phyloP scores from a whole-genome alignment of 2,888 invertebrate species.

The Protodeltote pygarga region DNA sequence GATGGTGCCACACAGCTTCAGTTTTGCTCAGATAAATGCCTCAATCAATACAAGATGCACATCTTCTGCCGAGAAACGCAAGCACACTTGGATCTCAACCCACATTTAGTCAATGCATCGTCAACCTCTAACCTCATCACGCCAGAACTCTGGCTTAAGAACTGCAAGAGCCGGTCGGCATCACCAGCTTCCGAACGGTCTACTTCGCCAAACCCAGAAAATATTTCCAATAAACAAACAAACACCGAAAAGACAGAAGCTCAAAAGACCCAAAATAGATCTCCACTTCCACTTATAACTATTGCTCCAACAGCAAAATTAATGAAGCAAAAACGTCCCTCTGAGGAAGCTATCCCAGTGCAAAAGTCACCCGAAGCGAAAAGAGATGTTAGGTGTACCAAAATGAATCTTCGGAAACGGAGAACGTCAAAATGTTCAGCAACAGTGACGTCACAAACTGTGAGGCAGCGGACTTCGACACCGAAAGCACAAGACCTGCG shows the following conservation, averaged over 20 bases:
- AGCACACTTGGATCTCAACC: conserved; percentile 95
- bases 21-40: conserved; percentile 96
- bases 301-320: conserved; percentile 89
- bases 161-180: conserved; percentile 90
- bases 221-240: conserved; percentile 53
- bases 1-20: conserved; percentile 96
- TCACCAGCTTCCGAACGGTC: conserved; percentile 87
- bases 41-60: conserved; percentile 98
- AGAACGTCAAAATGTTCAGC: conserved; percentile 78
- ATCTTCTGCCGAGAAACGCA: conserved; percentile 97
- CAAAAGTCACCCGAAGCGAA: conserved; percentile 80
- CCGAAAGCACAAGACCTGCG: conserved; percentile 82
- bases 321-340: conserved; percentile 79
- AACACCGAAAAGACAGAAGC: conserved; percentile 62
- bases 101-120: conserved; percentile 88
- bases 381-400: conserved; percentile 72
- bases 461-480: conserved; percentile 69
- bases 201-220: conserved; percentile 83
- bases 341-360: conserved; percentile 68
- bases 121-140: conserved; percentile 90
- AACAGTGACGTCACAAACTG: conserved; percentile 77
- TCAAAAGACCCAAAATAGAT: conserved; percentile 62
- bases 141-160: conserved; percentile 96
- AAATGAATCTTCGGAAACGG: conserved; percentile 81
- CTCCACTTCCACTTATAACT: conserved; percentile 88